phyloP scores from a whole-genome alignment of 35 echinoderm and acorn worm genomes.

The Ophiothrix spiculata region DNA sequence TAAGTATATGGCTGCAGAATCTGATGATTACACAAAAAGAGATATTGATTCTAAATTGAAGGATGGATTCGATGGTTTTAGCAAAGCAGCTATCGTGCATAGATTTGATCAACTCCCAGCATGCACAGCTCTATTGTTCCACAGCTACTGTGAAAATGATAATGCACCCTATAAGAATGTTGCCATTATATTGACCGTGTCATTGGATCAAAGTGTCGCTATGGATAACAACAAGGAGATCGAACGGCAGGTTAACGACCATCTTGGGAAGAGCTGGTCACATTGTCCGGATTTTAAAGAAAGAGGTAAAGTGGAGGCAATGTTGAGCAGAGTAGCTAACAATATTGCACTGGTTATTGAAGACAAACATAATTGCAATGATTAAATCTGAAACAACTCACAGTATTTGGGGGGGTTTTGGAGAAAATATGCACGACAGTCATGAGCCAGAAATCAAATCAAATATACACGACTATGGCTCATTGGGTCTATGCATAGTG shows the following conservation, averaged over 20 bases:
- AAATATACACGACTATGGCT: too few species aligned
- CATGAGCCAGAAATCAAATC: too few species aligned
- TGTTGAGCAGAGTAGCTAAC: slow-evolving; percentile 77
- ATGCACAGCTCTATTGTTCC: slow-evolving; percentile 62
- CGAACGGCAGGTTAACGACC: slow-evolving; percentile 24
- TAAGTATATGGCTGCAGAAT: background rate
- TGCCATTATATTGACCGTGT: slow-evolving; percentile 58
- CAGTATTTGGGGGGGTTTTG: too few species aligned
- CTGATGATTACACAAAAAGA: background rate
- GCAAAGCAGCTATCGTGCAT: slow-evolving; percentile 35
- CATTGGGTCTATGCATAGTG: too few species aligned
- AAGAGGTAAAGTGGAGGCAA: slow-evolving; percentile 59
- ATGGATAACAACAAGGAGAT: background rate
- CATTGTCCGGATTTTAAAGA: background rate
- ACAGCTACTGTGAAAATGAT: slow-evolving; percentile 79
- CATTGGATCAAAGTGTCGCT: background rate
- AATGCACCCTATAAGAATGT: slow-evolving; percentile 64
- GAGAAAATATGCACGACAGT: too few species aligned
- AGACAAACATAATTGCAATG: too few species aligned
- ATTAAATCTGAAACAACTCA: too few species aligned
- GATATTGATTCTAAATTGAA: background rate
- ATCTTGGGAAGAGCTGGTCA: slow-evolving; percentile 41
- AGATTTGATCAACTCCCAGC: slow-evolving; percentile 67
- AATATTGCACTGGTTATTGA: slow-evolving; percentile 55
- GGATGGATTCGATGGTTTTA: background rate